A percentile compares a stretch with the other conserved stretches of the same genome.
Evolutionary conservation across 2,113 vertebrate species (phyloP).

Genomic region (Oryzias javanicus): DNA sequence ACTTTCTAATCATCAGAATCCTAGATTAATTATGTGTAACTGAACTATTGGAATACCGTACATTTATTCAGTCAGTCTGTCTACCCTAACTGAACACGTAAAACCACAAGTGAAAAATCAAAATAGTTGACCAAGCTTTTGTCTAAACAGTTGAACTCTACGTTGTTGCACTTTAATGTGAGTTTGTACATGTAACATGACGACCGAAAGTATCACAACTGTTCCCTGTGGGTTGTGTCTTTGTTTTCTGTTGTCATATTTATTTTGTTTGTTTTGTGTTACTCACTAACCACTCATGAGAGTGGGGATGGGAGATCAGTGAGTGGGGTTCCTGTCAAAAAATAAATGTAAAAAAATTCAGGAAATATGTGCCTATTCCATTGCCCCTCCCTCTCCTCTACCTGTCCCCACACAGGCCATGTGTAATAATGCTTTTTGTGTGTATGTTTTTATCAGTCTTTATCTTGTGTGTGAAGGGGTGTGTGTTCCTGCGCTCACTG

Average conservation of each 20-base stretch:
- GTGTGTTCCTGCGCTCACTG: constrained; percentile 74
- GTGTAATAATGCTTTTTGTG: constrained; percentile 67
- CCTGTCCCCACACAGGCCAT: constrained; percentile 62
- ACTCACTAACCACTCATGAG: constrained; percentile 59
- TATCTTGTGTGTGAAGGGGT: constrained; percentile 60
- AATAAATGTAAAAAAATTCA: constrained; percentile 44
- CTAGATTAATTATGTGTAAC: no score
- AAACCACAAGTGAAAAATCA: no score
- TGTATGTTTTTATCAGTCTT: constrained; percentile 66
- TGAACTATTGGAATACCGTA: no score
- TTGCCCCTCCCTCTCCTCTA: constrained; percentile 57
- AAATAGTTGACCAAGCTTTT: no score
- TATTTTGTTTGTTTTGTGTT: constrained; percentile 29
- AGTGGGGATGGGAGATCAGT: constrained; percentile 63
- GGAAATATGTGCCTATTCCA: constrained; percentile 11
- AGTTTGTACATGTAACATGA: no score
- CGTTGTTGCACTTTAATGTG: no score
- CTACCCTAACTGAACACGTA: no score
- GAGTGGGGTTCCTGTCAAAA: constrained; percentile 48
- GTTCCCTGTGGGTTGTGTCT: constrained; percentile 32
- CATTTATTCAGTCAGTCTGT: no score
- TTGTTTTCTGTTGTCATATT: constrained; percentile 30
- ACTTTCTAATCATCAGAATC: no score
- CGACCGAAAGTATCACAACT: neutral
- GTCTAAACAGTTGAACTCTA: no score